A percentile compares a stretch with the other conserved stretches of the same genome.
Conservation (phyloP, 2,888 invertebrate genomes). For the Eustalomyia histrio region DNA sequence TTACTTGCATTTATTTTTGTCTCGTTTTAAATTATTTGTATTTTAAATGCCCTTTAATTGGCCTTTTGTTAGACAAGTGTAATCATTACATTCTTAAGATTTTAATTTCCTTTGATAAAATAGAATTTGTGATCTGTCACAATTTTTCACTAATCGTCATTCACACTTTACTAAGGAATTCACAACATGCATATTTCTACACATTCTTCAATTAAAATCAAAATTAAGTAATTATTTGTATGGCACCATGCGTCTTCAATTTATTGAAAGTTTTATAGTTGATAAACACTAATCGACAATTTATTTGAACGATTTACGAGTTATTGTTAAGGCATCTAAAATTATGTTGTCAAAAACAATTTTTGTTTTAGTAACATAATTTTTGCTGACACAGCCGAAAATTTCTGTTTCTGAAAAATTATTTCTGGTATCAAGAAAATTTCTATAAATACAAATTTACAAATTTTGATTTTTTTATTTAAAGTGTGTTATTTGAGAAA, state of each 20-base stretch:
- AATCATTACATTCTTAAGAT: conserved; percentile 47
- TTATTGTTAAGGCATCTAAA: no score
- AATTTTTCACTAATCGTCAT: conserved; percentile 3
- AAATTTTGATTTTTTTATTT: no score
- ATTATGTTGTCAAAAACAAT: no score
- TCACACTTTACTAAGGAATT: conserved; percentile 28
- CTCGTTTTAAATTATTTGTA: conserved; percentile 24
- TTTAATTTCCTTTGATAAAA: conserved; percentile 5
- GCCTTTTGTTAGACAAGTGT: conserved; percentile 45
- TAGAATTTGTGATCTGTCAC: no score
- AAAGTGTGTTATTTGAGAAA: no score
- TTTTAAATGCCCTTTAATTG: conserved; percentile 52
- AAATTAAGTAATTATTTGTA: neutral
- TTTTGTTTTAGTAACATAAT: no score
- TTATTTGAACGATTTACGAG: no score
- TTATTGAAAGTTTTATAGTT: no score
- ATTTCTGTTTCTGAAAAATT: no score
- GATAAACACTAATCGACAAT: neutral
- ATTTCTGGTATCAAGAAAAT: no score
- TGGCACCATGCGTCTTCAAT: neutral
- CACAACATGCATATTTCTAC: conserved; percentile 4
- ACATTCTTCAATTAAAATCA: neutral
- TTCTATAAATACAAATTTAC: no score
- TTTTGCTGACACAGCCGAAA: no score
- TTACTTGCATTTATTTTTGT: conserved; percentile 8